Percentiles rank a stretch among this genome's conserved stretches.
Conservation (phyloP, 2,113 vertebrate genomes). For the Eptatretus burgeri region DNA sequence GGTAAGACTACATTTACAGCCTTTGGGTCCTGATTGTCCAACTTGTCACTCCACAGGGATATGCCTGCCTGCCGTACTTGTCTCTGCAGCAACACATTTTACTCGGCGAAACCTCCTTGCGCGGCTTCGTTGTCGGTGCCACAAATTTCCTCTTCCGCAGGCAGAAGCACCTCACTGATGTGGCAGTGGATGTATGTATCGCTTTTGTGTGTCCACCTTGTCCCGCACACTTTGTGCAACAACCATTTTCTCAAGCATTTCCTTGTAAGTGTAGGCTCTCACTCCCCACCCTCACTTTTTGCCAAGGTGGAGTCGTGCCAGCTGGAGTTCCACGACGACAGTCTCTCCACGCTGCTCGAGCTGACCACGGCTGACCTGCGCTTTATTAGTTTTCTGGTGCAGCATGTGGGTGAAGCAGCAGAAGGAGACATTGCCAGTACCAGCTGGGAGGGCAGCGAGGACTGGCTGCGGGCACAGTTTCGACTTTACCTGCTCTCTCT, state of each 20-base stretch:
- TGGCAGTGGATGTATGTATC: constrained; percentile 1
- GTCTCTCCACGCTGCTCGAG: neutral
- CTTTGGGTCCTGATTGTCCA: too few relatives aligned
- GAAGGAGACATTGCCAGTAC: neutral
- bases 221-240: too few relatives aligned
- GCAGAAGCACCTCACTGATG: constrained; percentile 3
- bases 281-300: neutral
- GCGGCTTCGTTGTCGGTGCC: constrained; percentile 1
- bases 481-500: constrained; percentile 6
- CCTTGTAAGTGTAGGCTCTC: too few relatives aligned
- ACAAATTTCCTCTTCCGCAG: constrained; percentile 4
- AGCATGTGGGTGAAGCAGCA: constrained; percentile 4
- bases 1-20: too few relatives aligned
- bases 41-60: neutral
- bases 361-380: constrained; percentile 4
- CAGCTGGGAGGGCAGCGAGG: constrained; percentile 1
- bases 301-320: neutral
- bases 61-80: constrained; percentile 4
- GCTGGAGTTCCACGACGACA: constrained; percentile 5
- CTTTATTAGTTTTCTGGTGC: neutral
- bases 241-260: too few relatives aligned
- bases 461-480: constrained; percentile 4
- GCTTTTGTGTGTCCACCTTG: too few relatives aligned
- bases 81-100: constrained; percentile 2
- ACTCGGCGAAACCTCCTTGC: neutral